phyloP scores from a whole-genome alignment of 2,113 vertebrate species.

The Pionites leucogaster region DNA sequence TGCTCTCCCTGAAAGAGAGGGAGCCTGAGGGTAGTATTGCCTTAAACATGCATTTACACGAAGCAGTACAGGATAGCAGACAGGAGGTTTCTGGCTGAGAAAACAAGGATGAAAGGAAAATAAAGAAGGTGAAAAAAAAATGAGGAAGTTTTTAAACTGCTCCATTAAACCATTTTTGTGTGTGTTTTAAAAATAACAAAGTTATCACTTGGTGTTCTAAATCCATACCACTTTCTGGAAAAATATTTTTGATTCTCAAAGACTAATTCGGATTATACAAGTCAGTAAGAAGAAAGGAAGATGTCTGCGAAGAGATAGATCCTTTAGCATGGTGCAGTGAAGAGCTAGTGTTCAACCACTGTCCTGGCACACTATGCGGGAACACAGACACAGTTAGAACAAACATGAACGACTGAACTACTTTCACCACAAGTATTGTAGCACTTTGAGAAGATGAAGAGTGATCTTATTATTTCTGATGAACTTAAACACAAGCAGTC shows the following conservation, averaged over 20 bases:
- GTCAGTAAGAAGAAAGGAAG: neutral
- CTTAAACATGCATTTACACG: neutral
- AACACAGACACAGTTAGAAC: neutral
- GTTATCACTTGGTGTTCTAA: neutral
- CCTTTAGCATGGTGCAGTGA: neutral
- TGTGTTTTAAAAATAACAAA: neutral
- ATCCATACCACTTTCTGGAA: neutral
- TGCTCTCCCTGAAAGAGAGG: neutral
- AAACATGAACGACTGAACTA: neutral
- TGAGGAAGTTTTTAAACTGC: conserved; percentile 14
- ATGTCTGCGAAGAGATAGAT: neutral
- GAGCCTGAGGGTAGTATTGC: neutral
- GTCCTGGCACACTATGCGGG: neutral
- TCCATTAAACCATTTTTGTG: conserved; percentile 3
- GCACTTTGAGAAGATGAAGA: neutral
- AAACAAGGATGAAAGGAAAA: conserved; percentile 8
- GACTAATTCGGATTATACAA: neutral
- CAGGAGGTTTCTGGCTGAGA: neutral
- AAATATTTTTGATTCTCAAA: neutral
- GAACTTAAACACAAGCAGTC: neutral
- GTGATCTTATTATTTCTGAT: neutral
- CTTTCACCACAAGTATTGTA: neutral
- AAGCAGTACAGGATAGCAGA: neutral
- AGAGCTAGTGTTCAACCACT: neutral
- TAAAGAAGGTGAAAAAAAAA: neutral